Base-by-base conservation (phyloP, 2,113 vertebrate genomes). In the Ammodytes marinus region DNA sequence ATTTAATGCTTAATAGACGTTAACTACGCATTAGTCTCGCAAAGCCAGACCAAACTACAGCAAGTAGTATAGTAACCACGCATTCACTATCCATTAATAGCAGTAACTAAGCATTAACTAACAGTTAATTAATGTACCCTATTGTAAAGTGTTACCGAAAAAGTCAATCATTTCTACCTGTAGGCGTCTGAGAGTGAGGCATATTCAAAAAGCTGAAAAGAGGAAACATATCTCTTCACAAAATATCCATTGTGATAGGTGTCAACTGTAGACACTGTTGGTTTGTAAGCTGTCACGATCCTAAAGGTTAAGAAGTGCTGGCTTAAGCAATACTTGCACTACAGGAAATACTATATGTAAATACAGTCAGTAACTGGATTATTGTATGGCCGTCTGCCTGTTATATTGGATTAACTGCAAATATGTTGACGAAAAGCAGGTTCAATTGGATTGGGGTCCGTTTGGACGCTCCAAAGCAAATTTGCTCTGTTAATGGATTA, bases 341-440 rank as follows among this genome's bases (percentile, higher is more conserved):
- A 67, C 55, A 71, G 76, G 53, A 86, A 79, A 60, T 46, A 54
- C 63, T 74, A 3, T 49, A 61, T 71, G 72, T 74, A 69, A 78
- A 71, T 63, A 55, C 46, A 45, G 35, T 49, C 69, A 49, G 46
- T 82, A 71, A 85, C 40, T 77, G 83, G 79, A 74, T 88, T 88
- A 80, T 37, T 70, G 60, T 58, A 9, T 65, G 27, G 55, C 37
- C 3, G 11, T 42, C 13, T 2, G 69, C 13, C 11, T 2, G 42
- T 67, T 71, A 40, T 57, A 57, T 39, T 85, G 84, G 74, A 88
- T 90, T 90, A 74, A 83, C 53, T 71, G 39, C 82, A 84, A 79
- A 75, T 87, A 82, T 76, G 69, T 63, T 45, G 17, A 42, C 53
- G 74, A 75, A 86, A 82, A 46, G 37, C 73, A 76, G 57, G 74